Conservation (phyloP, 2,797 vertebrate species). For the Eptatretus atami region DNA sequence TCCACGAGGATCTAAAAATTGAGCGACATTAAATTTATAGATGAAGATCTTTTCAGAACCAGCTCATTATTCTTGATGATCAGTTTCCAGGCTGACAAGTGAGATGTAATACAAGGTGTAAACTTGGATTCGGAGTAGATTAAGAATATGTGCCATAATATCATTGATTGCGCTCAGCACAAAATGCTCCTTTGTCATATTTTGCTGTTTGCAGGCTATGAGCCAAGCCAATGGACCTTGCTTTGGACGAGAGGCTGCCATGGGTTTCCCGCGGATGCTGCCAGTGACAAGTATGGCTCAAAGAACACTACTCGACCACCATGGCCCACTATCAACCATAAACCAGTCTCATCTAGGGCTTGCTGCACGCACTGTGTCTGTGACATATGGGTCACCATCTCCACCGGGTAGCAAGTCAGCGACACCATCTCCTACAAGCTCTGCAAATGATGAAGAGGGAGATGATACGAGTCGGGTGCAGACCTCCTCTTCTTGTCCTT, state of each 20-base stretch:
- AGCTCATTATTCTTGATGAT: no score
- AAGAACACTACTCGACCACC: conserved; percentile 15
- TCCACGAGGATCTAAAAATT: no score
- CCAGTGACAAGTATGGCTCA: not conserved
- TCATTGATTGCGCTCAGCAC: no score
- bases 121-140: no score
- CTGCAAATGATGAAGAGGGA: conserved; percentile 87
- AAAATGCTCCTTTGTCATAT: no score
- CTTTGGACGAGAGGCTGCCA: conserved; percentile 4
- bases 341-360: conserved; percentile 67
- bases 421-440: conserved; percentile 86
- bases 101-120: no score
- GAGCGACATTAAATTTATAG: no score
- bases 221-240: conserved; percentile 1
- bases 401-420: conserved; percentile 90
- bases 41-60: no score
- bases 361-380: conserved; percentile 32
- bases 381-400: conserved; percentile 60
- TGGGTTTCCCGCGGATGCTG: conserved; percentile 3
- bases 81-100: no score
- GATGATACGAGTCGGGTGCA: conserved; percentile 18
- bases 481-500: no score
- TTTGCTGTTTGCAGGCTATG: not conserved
- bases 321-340: conserved; percentile 60
- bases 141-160: no score